Base-by-base conservation (phyloP, 1,140 invertebrate genomes). In the Camponotus pennsylvanicus region DNA sequence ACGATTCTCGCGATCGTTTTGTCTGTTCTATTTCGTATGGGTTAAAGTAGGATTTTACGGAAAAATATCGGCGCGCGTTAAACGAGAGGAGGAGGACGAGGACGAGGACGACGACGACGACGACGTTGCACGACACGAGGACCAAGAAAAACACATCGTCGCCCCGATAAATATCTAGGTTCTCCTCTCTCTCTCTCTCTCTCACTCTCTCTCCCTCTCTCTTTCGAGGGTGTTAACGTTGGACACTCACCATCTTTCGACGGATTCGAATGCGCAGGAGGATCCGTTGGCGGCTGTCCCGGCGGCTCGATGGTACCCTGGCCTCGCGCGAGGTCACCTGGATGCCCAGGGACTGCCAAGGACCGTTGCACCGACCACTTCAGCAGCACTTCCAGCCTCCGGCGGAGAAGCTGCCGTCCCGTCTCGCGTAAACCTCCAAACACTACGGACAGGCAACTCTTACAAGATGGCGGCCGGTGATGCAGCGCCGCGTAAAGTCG, bases 231-330 rank as follows among this genome's bases (percentile, higher is more conserved):
- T 83, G 69, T 73, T 73, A 83, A 83, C 55, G 49, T 49, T 34
- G 64, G 78, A 55, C n/a, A 87, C 93, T 94, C 88, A 94, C 93
- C 93, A 94, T 94, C 92, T 94, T 83, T 94, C 90, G 91, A 80
- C 85, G 91, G 89, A 87, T 90, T 92, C 77, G 89, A 90, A 86
- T 90, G 92, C 88, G 89, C 89, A 85, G 87, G 76, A 80, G 88
- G 89, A 87, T 91, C 90, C 90, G 85, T 86, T 87, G 87, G 89
- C 84, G 70, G 70, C 86, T 76, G 89, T 90, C 76, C 77, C 66
- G 77, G 75, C 89, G 87, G 73, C 73, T 89, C 79, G 82, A 70
- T 86, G 87, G 86, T 92, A 90, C 89, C 90, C 88, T 90, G 90
- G 91, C 92, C 89, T 90, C 89, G 88, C 87, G 85, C 84, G 87